A percentile compares a stretch with the other conserved stretches of the same genome.
phyloP scores from a whole-genome alignment of 2,888 invertebrate species.

The Ophioninae sp. region DNA sequence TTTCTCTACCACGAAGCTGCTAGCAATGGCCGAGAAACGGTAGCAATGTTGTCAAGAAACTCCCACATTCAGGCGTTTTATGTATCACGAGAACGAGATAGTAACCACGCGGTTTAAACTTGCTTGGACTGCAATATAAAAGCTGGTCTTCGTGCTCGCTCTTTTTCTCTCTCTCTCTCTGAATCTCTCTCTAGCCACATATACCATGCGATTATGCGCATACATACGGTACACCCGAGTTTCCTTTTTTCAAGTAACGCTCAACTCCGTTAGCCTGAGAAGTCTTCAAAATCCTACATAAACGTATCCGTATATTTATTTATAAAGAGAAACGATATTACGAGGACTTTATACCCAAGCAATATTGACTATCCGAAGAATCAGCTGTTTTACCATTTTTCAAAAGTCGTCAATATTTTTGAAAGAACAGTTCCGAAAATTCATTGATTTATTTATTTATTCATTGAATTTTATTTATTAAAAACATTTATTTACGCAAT shows the following conservation, averaged over 20 bases:
- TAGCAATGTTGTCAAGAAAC: slow-evolving; percentile 39
- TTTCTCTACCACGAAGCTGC: slow-evolving; percentile 18
- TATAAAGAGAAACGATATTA: slow-evolving; percentile 7
- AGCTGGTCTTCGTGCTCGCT: slow-evolving; percentile 33
- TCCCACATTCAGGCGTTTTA: slow-evolving; percentile 34
- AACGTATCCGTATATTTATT: slow-evolving; percentile 8
- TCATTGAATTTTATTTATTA: too few species aligned
- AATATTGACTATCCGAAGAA: not conserved
- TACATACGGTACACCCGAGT: slow-evolving; percentile 38
- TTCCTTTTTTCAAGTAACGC: slow-evolving; percentile 53
- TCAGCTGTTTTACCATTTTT: not conserved
- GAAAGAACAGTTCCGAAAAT: not conserved
- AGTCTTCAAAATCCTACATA: slow-evolving; percentile 52
- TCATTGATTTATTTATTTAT: too few species aligned
- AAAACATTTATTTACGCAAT: too few species aligned
- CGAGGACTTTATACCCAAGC: too few species aligned
- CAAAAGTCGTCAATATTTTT: not conserved
- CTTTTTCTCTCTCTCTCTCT: not conserved
- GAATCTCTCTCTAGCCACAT: not conserved
- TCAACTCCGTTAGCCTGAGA: slow-evolving; percentile 58
- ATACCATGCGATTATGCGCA: slow-evolving; percentile 37
- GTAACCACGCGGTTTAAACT: slow-evolving; percentile 37
- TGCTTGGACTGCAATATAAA: slow-evolving; percentile 36
- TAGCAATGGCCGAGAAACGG: slow-evolving; percentile 32
- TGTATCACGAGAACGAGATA: slow-evolving; percentile 45